Base-by-base conservation (phyloP, 2,888 invertebrate species). In the Brachyopa scutellaris region DNA sequence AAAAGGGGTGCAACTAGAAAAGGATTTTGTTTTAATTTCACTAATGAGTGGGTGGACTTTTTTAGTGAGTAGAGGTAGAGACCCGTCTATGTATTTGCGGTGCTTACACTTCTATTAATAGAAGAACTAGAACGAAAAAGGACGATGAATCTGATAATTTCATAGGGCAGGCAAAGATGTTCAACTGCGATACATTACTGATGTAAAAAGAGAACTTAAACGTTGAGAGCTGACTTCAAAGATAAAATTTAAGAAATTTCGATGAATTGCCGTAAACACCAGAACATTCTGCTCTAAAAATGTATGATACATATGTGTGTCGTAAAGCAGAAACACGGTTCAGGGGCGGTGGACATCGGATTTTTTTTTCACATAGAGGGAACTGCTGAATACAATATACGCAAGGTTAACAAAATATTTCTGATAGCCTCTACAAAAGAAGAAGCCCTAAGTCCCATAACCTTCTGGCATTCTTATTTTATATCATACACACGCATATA, bases 401-500 rank as follows among this genome's bases (percentile, higher is more conserved):
- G 6, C 9, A 15, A 55, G 55, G 51, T 33, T 23, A 38, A 6
- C 23, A 26, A 17, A 57, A 1, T n/a, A 57, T 26, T 26, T 38
- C 9, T 36, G 23, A 57, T 40, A 29, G 57, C 9, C 13, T 0
- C 11, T n/a, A n/a, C n/a, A n/a, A n/a, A n/a, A n/a, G n/a, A n/a
- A n/a, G 23, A 38, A 57, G 23, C n/a, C 31, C 23, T 31, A 11
- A n/a, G 23, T 49, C 38, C 13, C 13, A 38, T n/a, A 64, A 51
- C 26, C 36, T 29, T 33, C 33, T 40, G 26, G n/a, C n/a, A n/a
- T n/a, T 42, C 40, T 33, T 17, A 42, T 5, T 66, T 73, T 29
- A 31, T 73, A 47, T 64, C 47, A 73, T 36, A 45, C 45, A 47
- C 11, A n/a, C n/a, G n/a, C n/a, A n/a, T n/a, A n/a, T n/a, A n/a